These are phyloP conservation scores for Chaetophractus vellerosus DNA, from an alignment of 2,797 vertebrate species.

Conservation along the genomic window DNA sequence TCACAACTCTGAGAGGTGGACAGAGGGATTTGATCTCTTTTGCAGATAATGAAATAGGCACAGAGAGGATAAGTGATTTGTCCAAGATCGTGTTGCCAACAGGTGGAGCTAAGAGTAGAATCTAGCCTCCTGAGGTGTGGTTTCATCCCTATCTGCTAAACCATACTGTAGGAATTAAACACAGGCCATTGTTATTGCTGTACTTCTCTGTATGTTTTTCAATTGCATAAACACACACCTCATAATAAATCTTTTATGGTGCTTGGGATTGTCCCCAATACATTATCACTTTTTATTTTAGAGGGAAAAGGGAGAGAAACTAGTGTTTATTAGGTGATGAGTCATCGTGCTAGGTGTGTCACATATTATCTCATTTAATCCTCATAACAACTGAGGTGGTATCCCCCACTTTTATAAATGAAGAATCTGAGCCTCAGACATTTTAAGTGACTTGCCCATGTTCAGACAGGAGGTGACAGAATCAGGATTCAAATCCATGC, in stretches of 20 bases:
- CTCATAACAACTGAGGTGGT: not conserved
- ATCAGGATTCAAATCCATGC: not conserved
- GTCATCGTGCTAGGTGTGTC: not conserved
- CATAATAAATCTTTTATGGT: not conserved
- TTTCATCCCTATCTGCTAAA: not conserved
- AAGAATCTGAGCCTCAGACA: not conserved
- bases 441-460: not conserved
- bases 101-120: not conserved
- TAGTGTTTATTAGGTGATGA: not conserved
- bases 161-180: not conserved
- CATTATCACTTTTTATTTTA: not conserved
- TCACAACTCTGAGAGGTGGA: not conserved
- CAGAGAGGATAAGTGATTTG: not conserved
- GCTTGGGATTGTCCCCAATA: not conserved
- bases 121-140: not conserved
- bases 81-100: not conserved
- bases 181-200: accelerated
- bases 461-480: not conserved
- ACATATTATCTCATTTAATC: not conserved
- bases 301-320: not conserved
- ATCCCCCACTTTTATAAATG: not conserved
- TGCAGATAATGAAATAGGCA: not conserved
- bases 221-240: not conserved
- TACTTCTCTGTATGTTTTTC: not conserved
- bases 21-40: not conserved